Evolutionary conservation across 2,888 invertebrate genomes (phyloP).

Genomic region (Hemicrepidius hirtus): DNA sequence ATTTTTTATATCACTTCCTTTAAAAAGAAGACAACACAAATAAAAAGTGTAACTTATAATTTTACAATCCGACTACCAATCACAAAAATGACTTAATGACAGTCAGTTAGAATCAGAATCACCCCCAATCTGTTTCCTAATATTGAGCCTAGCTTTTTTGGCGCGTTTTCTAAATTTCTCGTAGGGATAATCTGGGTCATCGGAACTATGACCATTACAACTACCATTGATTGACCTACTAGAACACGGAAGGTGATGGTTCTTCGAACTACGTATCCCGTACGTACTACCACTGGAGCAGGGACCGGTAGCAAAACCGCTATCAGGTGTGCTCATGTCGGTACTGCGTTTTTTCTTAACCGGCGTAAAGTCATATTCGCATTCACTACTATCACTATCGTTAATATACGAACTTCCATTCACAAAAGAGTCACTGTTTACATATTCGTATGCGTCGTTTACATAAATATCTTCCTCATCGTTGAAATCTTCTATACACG

Average conservation of each 20-base stretch:
- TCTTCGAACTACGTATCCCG: constrained; percentile 56
- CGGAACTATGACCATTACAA: constrained; percentile 63
- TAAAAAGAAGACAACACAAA: constrained; percentile 8
- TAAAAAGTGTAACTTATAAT: background rate
- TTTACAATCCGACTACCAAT: background rate
- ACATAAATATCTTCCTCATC: constrained; percentile 43
- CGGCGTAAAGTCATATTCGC: constrained; percentile 66
- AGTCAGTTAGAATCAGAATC: constrained; percentile 79
- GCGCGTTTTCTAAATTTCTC: constrained; percentile 76
- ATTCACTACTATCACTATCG: constrained; percentile 65
- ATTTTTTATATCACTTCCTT: background rate
- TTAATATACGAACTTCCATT: constrained; percentile 57
- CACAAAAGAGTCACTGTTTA: constrained; percentile 30
- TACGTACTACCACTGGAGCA: constrained; percentile 62
- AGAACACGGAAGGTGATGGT: constrained; percentile 62
- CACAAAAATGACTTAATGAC: background rate
- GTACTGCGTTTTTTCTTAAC: constrained; percentile 62
- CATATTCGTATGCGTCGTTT: constrained; percentile 41
- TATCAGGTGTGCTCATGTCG: constrained; percentile 64
- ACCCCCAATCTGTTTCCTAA: constrained; percentile 77
- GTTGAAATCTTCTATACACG: constrained; percentile 27
- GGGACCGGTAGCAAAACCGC: constrained; percentile 68
- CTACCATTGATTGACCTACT: constrained; percentile 56
- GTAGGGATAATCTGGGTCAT: constrained; percentile 72
- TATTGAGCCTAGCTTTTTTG: constrained; percentile 78